Evolutionary conservation across 2,888 invertebrate genomes (phyloP).

Genomic region (Catocala sponsa): DNA sequence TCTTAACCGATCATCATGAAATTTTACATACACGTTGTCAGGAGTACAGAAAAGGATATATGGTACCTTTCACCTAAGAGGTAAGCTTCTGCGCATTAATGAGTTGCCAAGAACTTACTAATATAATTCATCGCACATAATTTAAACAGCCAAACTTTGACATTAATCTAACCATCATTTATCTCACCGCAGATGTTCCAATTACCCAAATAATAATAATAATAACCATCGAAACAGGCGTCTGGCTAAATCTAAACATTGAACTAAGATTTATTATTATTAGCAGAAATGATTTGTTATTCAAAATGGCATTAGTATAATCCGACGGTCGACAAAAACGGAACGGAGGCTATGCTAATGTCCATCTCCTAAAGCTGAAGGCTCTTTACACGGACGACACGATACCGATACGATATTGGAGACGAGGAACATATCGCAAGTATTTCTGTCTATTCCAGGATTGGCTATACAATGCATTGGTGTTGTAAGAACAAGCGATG

Average conservation of each 20-base stretch:
- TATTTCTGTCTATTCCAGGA: too few relatives aligned
- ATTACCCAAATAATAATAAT: slow-evolving; percentile 22
- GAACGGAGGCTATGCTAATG: slow-evolving; percentile 27
- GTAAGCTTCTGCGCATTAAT: too few relatives aligned
- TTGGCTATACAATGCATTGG: too few relatives aligned
- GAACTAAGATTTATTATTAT: slow-evolving; percentile 41
- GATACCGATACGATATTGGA: neutral
- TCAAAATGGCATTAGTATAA: slow-evolving; percentile 47
- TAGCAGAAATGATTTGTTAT: slow-evolving; percentile 45
- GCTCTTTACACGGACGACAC: neutral
- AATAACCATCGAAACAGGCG: slow-evolving; percentile 9
- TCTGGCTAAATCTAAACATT: slow-evolving; percentile 14
- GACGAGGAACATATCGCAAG: too few relatives aligned
- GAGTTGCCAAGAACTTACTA: too few relatives aligned
- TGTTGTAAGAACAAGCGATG: too few relatives aligned
- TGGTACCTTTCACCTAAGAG: too few relatives aligned
- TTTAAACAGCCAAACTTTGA: neutral
- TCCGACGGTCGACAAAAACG: slow-evolving; percentile 32
- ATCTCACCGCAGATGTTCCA: slow-evolving; percentile 15
- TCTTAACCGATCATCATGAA: too few relatives aligned
- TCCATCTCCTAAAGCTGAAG: slow-evolving; percentile 8
- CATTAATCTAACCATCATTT: neutral
- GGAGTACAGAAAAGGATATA: too few relatives aligned
- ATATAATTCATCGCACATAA: too few relatives aligned
- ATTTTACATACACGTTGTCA: too few relatives aligned